These are phyloP conservation scores for Gallinago paraguaiae DNA, from an alignment of 2,113 vertebrate species.

Conservation along the genomic window DNA sequence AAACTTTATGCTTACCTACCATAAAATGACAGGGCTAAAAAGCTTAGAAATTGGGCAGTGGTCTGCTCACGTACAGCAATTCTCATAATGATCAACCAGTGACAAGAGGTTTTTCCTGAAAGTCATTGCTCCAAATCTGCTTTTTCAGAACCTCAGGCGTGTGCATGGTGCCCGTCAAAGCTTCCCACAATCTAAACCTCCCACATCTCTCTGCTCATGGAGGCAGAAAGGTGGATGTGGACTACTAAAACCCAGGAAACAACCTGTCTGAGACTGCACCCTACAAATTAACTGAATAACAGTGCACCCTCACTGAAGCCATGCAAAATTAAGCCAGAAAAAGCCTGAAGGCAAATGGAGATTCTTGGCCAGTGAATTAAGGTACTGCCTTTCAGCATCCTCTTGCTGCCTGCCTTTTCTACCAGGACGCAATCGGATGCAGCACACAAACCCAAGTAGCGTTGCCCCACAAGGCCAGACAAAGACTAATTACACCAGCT, in stretches of 20 bases:
- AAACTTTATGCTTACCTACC: neutral
- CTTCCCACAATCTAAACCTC: neutral
- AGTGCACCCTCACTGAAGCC: neutral
- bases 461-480: neutral
- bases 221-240: neutral
- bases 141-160: neutral
- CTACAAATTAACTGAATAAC: rapidly evolving
- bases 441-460: neutral
- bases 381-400: neutral
- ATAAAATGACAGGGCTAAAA: neutral
- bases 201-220: neutral
- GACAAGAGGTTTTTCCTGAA: neutral
- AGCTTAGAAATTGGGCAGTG: neutral
- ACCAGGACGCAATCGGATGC: neutral
- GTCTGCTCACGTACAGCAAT: neutral
- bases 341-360: neutral
- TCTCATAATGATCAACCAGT: neutral
- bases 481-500: neutral
- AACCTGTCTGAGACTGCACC: neutral
- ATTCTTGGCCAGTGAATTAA: neutral
- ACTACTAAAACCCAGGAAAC: neutral
- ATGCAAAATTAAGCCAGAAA: neutral
- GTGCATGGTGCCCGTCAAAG: neutral
- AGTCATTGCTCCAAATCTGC: neutral
- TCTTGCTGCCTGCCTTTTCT: neutral